Conservation (phyloP, 1,140 invertebrate species). For the honey bee (Apis mellifera) region Amel_HAv3.1 CM009931.2:22304501-22305000, state of each 20-base stretch:
- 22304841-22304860: constrained; percentile 46
- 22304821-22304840: constrained; percentile 38
- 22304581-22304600: not conserved
- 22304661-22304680: not conserved
- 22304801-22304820: constrained; percentile 28
- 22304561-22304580: constrained; percentile 41
- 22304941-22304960: constrained; percentile 41
- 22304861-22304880: constrained; percentile 10
- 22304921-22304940: constrained; percentile 42
- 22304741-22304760: constrained; percentile 7
- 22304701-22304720: constrained; percentile 34
- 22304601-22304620: too few relatives aligned
- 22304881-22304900: constrained; percentile 33
- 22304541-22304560: constrained; percentile 64
- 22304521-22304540: constrained; percentile 61
- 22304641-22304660: not conserved
- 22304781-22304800: not conserved
- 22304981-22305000: constrained; percentile 62
- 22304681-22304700: constrained; percentile 38
- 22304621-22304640: not conserved
- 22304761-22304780: not conserved
- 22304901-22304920: constrained; percentile 47
- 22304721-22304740: constrained; percentile 43
- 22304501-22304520: constrained; percentile 64
- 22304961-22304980: constrained; percentile 23